Evolutionary conservation across 2,113 vertebrate species (phyloP), one percentile per base, ranked within the genome.

Genomic region (Sinocyclocheilus anshuiensis): DNA sequence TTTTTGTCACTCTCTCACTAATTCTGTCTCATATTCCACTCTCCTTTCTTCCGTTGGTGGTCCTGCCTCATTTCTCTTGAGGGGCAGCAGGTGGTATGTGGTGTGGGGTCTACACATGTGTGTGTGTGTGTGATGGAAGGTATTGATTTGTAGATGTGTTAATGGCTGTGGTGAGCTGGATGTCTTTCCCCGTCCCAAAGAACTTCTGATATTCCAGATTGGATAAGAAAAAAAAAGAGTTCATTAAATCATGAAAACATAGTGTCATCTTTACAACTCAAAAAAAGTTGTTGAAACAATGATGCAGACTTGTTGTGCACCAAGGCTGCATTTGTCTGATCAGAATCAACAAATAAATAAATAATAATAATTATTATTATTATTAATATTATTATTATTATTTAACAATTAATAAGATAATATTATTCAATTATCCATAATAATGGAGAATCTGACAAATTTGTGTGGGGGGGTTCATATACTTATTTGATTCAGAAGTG

Each of bases 61-160:
- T 89, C 86, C 26, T 84, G 12, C 63, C 33, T 67, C 55, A 45
- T 86, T 79, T 75, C 36, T 53, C 24, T 50, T 36, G 71, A 18
- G 67, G 10, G 74, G 42, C 26, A 87, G 88, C 86, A 85, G 86
- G 83, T 83, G 86, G 48, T 82, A 50, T 33, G 57, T 61, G 36
- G 24, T 76, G 29, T 84, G 59, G 78, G 59, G 80, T 86, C 81
- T 75, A 26, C 72, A 48, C 76, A 33, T 76, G 81, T 57, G 76
- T 81, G 81, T 76, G 81, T 57, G 76, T 81, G 81, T 75, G 75
- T 67, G 69, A 79, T 55, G 78, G 26, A 39, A 16, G 16, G 57
- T 81, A 75, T 77, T 77, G 78, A 82, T 85, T 85, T 85, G 61
- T 78, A 85, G 76, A 81, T 69, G 83, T 85, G 55, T 75, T 87